These are phyloP conservation scores for Macroramphosus scolopax DNA, from an alignment of 2,797 vertebrate species.

Conservation along the genomic window DNA sequence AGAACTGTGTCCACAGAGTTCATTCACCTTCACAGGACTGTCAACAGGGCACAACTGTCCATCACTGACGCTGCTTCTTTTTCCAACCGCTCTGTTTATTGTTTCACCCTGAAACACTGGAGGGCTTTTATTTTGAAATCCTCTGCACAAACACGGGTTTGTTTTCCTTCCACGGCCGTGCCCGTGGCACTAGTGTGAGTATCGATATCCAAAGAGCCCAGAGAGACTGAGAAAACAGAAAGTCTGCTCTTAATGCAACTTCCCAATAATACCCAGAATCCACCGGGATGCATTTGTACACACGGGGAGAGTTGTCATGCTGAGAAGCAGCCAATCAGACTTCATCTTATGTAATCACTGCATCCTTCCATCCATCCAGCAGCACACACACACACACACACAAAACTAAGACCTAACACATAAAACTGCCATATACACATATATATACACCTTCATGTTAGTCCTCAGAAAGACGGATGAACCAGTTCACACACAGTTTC, in stretches of 20 bases:
- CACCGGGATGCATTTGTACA: constrained; percentile 40
- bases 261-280: constrained; percentile 64
- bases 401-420: no score
- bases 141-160: constrained; percentile 13
- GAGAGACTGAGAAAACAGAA: constrained; percentile 23
- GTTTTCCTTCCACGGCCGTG: constrained; percentile 8
- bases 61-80: background rate
- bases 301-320: constrained; percentile 26
- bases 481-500: no score
- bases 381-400: no score
- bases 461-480: no score
- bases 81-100: background rate
- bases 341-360: constrained; percentile 57
- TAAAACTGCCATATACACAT: no score
- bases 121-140: constrained; percentile 30
- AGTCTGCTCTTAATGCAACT: constrained; percentile 38
- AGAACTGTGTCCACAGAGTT: no score
- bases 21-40: no score
- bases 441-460: constrained; percentile 8
- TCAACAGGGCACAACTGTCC: no score
- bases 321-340: constrained; percentile 50
- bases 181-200: no score
- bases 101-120: background rate
- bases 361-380: constrained; percentile 34
- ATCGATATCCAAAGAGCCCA: constrained; percentile 26